A percentile compares a stretch with the other conserved stretches of the same genome.
These are phyloP conservation scores for Sebastes schlegelii DNA, from an alignment of 2,113 vertebrate species.

Conservation along the genomic window DNA sequence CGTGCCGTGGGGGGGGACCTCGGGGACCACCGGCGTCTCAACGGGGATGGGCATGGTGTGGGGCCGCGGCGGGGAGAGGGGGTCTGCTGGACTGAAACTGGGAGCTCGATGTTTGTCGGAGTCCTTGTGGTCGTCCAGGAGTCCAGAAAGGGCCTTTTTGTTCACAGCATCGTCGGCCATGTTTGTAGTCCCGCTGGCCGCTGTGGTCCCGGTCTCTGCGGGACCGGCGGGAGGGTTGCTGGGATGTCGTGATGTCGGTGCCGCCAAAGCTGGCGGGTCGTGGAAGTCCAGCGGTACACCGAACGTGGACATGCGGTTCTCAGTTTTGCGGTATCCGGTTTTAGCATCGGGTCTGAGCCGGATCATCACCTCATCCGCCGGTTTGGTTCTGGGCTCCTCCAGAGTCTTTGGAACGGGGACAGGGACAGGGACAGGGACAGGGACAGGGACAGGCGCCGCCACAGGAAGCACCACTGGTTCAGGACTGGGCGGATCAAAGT, in stretches of 20 bases:
- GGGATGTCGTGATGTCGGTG: background rate
- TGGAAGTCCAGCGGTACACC: constrained; percentile 75
- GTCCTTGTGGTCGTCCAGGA: constrained; percentile 29
- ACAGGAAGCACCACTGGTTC: constrained; percentile 28
- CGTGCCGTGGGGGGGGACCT: constrained; percentile 13
- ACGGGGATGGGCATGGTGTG: constrained; percentile 70
- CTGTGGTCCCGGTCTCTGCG: constrained; percentile 14
- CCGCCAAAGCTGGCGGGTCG: constrained; percentile 32
- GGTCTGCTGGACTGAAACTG: constrained; percentile 76
- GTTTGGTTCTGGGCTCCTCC: constrained; percentile 58
- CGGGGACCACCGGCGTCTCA: constrained; percentile 68
- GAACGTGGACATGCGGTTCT: constrained; percentile 87
- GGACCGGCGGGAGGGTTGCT: background rate
- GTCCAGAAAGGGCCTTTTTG: constrained; percentile 36
- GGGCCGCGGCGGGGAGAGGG: constrained; percentile 10
- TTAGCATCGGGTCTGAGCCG: constrained; percentile 53
- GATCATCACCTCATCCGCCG: constrained; percentile 78
- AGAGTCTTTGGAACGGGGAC: constrained; percentile 48
- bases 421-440: background rate
- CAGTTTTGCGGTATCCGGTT: constrained; percentile 62
- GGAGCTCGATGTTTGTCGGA: constrained; percentile 63
- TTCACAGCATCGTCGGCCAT: constrained; percentile 4
- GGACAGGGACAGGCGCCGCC: background rate
- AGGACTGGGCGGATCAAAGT: constrained; percentile 55
- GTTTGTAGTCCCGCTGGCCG: constrained; percentile 19